A percentile compares a stretch with the other conserved stretches of the same genome.
These are phyloP conservation scores for Apocrypta bakeri DNA, from an alignment of 1,140 invertebrate species.

Conservation along the genomic window DNA sequence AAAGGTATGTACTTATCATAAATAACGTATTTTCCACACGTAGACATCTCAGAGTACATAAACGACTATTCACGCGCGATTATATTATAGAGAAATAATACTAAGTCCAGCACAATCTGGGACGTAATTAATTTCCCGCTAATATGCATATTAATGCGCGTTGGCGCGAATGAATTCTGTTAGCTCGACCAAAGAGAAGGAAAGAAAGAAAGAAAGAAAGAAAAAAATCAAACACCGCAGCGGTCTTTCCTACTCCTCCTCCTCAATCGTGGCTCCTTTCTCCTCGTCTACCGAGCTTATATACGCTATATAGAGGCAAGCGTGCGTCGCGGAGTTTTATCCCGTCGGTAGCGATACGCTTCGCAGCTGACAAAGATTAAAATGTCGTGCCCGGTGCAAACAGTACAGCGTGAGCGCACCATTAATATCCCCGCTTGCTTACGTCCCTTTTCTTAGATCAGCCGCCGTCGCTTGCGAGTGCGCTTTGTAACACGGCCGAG, in stretches of 20 bases:
- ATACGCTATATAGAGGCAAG: not conserved
- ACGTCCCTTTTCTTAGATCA: slow-evolving; percentile 54
- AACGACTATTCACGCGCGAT: slow-evolving; percentile 4
- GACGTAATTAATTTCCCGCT: slow-evolving; percentile 36
- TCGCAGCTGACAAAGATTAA: slow-evolving; percentile 63
- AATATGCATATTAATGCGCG: slow-evolving; percentile 38
- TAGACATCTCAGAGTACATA: not conserved
- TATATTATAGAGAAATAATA: slow-evolving; percentile 27
- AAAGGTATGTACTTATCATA: not conserved
- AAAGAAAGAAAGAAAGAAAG: not conserved
- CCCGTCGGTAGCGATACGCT: slow-evolving; percentile 12
- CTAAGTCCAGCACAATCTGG: slow-evolving; percentile 21
- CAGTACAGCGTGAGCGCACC: slow-evolving; percentile 57
- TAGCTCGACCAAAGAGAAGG: not conserved
- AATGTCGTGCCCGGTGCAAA: slow-evolving; percentile 61
- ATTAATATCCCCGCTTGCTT: slow-evolving; percentile 61
- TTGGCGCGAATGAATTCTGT: not conserved
- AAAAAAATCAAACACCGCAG: not conserved
- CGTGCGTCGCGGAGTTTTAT: not conserved
- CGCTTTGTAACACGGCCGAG: not conserved
- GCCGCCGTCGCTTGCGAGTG: not conserved
- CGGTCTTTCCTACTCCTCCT: not conserved
- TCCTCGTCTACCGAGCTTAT: not conserved
- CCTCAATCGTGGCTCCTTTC: not conserved
- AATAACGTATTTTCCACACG: not conserved